Evolutionary conservation across 2,113 vertebrate species (phyloP).

Genomic region (Eptesicus fuscus): DNA sequence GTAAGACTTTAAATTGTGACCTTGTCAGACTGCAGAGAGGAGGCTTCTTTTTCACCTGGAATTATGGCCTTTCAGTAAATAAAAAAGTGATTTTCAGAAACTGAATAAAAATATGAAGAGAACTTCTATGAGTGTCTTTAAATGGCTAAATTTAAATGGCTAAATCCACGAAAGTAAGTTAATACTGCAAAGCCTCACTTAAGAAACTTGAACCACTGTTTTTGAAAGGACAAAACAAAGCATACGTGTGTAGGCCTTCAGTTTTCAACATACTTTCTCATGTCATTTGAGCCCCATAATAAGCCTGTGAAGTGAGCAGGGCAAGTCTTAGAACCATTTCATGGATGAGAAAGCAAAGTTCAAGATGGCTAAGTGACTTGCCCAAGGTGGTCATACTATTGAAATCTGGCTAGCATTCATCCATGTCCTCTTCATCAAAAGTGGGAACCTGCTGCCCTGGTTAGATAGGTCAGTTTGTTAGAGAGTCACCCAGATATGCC

Average conservation of each 20-base stretch:
- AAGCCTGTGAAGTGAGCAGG: background rate
- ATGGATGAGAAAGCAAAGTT: background rate
- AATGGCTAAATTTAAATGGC: constrained; percentile 7
- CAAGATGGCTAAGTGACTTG: background rate
- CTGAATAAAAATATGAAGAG: background rate
- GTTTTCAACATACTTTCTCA: constrained; percentile 31
- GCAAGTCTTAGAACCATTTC: background rate
- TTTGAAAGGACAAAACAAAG: constrained; percentile 46
- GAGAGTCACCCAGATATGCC: background rate
- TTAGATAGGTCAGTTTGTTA: background rate
- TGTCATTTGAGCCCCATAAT: constrained; percentile 36
- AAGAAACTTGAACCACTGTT: constrained; percentile 24
- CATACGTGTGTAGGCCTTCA: background rate
- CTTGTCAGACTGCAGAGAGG: background rate
- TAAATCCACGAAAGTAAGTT: constrained; percentile 21
- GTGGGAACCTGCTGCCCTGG: background rate
- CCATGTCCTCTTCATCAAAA: background rate
- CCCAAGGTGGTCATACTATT: background rate
- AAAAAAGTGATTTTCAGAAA: constrained; percentile 9
- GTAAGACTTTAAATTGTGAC: background rate
- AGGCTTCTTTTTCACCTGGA: background rate
- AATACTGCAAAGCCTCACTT: constrained; percentile 26
- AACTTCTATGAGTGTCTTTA: background rate
- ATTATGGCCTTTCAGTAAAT: background rate
- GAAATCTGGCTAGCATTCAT: background rate